Evolutionary conservation across 2,113 vertebrate genomes (phyloP), one percentile per base, ranked within the genome.

Genomic region (Sinosuthora webbiana): DNA sequence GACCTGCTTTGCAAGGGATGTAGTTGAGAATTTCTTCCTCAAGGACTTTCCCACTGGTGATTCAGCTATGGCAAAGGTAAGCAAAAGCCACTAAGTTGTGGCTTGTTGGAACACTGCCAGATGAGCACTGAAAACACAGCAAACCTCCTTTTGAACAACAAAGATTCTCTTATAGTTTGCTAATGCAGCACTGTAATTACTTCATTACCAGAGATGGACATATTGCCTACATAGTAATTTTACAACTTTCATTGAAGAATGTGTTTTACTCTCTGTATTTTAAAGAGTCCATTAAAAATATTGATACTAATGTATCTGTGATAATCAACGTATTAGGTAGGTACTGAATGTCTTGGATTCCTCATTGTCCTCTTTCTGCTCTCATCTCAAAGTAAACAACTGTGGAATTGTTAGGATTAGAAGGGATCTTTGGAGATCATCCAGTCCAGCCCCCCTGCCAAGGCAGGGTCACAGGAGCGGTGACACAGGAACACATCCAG

Each of bases 1-100:
- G 83, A 95, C 95, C 13, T 96, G 93, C 78, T 96, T 98, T 96
- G 95, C 97, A 94, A 97, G 95, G 86, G 97, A 98, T 97, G 97
- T 98, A 96, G 97, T 95, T 94, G 97, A 98, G 94, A 94, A 96
- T 93, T 97, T 95, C 91, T 94, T 97, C 91, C 93, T 97, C 62
- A 87, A 95, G 78, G 95, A 92, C 33, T 92, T 97, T 90, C 35
- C 94, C 45, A 23, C 57, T 85, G 82, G 60, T 83, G 89, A 85
- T 60, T 85, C 93, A 96, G 94, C 91, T 49, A 98, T 98, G 98
- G 97, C 98, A 89, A 98, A 97, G 97, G 98, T 98, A 96, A 97
- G 98, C 97, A 47, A 92, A 87, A 89, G 71, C 37, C 23, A 18
- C 16, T 5, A 44, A 35, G 4, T 1, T 76, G 22, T 81, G 64